These are phyloP conservation scores for Brachionus calyciflorus DNA, from an alignment of 1,140 invertebrate species.

Conservation along the genomic window DNA sequence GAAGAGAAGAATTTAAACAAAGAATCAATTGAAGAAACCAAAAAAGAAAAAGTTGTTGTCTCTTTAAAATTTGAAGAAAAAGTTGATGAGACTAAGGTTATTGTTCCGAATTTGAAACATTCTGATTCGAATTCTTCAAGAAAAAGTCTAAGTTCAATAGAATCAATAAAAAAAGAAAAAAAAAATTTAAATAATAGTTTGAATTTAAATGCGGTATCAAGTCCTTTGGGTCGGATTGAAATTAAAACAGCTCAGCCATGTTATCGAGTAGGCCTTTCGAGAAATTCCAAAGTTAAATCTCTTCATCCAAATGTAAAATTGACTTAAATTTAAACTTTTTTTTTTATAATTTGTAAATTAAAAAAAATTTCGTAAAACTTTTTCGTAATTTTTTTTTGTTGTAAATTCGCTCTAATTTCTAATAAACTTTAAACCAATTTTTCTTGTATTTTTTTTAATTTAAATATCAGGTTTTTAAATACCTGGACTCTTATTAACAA, in stretches of 20 bases:
- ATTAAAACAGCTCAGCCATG: slow-evolving; percentile 4
- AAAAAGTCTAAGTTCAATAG: neutral
- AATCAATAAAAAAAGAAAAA: neutral
- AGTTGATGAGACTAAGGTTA: neutral
- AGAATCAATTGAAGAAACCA: neutral
- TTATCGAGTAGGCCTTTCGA: slow-evolving; percentile 4
- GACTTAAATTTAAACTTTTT: neutral
- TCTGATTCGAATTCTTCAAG: neutral
- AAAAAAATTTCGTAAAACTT: neutral
- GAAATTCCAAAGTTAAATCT: slow-evolving; percentile 15
- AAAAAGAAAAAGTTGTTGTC: neutral
- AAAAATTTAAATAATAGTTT: neutral
- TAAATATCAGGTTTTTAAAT: neutral
- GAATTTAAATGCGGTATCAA: neutral
- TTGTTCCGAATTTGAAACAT: neutral
- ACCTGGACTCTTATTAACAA: neutral
- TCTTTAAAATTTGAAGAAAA: slow-evolving; percentile 6
- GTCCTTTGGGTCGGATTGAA: slow-evolving; percentile 26
- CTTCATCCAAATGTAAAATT: slow-evolving; percentile 32
- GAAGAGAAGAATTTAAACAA: neutral
- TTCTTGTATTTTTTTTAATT: neutral
- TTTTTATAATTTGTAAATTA: slow-evolving; percentile 11
- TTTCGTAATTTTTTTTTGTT: too few species aligned
- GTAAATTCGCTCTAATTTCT: too few species aligned
- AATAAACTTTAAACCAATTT: too few species aligned